Evolutionary conservation across 2,888 invertebrate genomes (phyloP).

Genomic region (Drymonia ruficornis): DNA sequence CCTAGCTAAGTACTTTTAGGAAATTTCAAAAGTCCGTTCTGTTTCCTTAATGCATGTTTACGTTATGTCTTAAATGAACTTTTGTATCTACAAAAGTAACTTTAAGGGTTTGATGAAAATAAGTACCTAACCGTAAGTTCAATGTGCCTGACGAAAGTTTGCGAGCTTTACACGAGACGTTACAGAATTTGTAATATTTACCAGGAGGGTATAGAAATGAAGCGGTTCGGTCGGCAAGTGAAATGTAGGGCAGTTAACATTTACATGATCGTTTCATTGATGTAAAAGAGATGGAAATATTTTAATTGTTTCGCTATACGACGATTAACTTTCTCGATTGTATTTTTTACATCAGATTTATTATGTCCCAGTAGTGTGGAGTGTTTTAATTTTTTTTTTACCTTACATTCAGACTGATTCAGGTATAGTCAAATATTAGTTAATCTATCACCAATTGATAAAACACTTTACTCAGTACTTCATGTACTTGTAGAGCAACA

Average conservation of each 20-base stretch:
- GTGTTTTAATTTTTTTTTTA: conserved; percentile 4
- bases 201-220: conserved; percentile 57
- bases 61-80: no score
- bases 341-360: conserved; percentile 19
- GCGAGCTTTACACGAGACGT: conserved; percentile 47
- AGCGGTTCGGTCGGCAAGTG: conserved; percentile 35
- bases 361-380: conserved; percentile 31
- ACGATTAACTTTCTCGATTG: conserved; percentile 19
- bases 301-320: conserved; percentile 25
- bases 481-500: no score
- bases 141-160: conserved; percentile 17
- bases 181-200: conserved; percentile 79
- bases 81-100: no score
- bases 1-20: no score
- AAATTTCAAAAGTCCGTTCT: no score
- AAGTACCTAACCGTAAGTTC: not conserved
- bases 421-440: no score
- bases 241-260: conserved; percentile 43
- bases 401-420: no score
- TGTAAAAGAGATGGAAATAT: conserved; percentile 39
- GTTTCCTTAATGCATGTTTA: no score
- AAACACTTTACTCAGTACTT: no score
- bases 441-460: no score
- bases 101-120: no score
- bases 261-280: conserved; percentile 44